Base-by-base conservation (phyloP, 35 echinoderm and acorn worm species). In the Chiridota heheva region DNA sequence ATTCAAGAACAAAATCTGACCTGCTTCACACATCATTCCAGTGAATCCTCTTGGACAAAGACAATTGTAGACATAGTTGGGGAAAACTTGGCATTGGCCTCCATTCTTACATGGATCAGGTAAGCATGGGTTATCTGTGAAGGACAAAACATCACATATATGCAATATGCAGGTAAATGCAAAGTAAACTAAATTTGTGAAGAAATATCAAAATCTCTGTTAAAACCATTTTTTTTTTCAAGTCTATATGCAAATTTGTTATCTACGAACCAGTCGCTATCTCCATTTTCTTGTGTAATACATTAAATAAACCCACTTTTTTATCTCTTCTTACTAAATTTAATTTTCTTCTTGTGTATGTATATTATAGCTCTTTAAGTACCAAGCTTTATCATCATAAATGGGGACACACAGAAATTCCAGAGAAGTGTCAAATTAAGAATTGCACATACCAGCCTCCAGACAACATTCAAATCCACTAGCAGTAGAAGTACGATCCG, bases 401-500 rank as follows among this genome's bases (percentile, higher is more conserved):
- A 25, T 17, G 24, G 15, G 15, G 15, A 55, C 15, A 55, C 24
- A 17, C 24, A 17, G 49, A 25, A 55, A 15, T 1, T 55, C 15
- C 15, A 17, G 49, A 15, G 24, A 15, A 55, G 15, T 55, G 24
- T 13, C 22, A 22, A 53, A 53, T 22, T 53, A 10, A 53, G 48
- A 53, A 53, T 22, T 30, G 16, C 18, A n/a, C 13, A 60, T 78
- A 78, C 75, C 75, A 40, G 35, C 75, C 58, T 78, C 58, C 33
- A 78, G 62, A 31, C 75, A 78, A 42, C 75, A 78, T 57, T 78
- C 36, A 31, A 30, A 78, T 16, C 75, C 75, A 42, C 75, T 34
- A 38, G 36, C 51, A 26, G 49, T 36, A 60, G 15, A 40, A 22
- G 75, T 78, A 29, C 75, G 58, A 40, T 78, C 75, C 6, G 75